phyloP scores from a whole-genome alignment of 2,888 invertebrate species.

The Drosophila longiperda region DNA sequence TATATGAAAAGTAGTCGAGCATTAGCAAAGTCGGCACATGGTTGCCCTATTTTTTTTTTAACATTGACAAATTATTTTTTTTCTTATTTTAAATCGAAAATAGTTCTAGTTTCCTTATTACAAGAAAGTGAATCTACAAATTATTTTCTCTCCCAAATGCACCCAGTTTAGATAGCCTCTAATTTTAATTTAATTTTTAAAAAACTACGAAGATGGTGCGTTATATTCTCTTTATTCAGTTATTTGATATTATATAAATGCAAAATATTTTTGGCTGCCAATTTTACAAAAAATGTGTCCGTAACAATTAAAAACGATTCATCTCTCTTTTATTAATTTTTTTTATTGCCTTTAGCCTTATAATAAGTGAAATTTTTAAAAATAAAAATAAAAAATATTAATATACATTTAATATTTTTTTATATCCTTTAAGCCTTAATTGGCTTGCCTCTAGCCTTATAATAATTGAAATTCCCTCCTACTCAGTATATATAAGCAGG shows the following conservation, averaged over 20 bases:
- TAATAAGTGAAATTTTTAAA: background rate
- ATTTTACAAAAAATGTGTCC: background rate
- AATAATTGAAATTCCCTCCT: background rate
- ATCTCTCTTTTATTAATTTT: background rate
- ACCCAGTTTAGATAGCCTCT: background rate
- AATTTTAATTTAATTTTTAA: background rate
- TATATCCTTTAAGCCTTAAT: background rate
- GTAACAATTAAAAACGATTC: background rate
- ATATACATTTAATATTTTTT: background rate
- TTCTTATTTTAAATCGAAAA: background rate
- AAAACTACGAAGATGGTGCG: background rate
- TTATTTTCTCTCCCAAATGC: background rate
- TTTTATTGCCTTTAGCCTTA: background rate
- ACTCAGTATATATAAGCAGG: background rate
- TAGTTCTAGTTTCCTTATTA: background rate
- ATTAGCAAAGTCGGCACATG: slow-evolving; percentile 8
- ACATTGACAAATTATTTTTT: background rate
- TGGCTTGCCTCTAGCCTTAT: background rate
- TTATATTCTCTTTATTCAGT: background rate
- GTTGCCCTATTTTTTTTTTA: slow-evolving; percentile 17
- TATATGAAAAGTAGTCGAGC: background rate
- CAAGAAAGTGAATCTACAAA: background rate
- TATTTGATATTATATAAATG: background rate
- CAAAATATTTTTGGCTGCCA: background rate
- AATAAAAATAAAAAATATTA: background rate